These are phyloP conservation scores for Nothocercus julius DNA, from an alignment of 2,113 vertebrate species.

Conservation along the genomic window DNA sequence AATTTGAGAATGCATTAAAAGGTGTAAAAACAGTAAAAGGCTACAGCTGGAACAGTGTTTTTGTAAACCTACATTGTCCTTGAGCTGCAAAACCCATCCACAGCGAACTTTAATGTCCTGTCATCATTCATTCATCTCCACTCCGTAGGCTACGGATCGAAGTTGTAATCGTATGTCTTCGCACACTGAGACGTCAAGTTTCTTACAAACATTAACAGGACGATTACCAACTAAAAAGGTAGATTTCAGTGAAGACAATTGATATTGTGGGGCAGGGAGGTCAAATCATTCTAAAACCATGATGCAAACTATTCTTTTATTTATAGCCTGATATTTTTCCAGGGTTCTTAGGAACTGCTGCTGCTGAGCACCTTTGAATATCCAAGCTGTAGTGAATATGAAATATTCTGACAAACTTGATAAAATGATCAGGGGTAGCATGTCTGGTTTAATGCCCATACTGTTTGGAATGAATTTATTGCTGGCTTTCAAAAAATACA, in stretches of 20 bases:
- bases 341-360: constrained; percentile 36
- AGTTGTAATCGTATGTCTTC: constrained; percentile 99
- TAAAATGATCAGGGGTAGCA: constrained; percentile 26
- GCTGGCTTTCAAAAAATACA: constrained; percentile 13
- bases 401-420: background rate
- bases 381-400: background rate
- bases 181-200: constrained; percentile 99
- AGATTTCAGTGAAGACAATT: constrained; percentile 83
- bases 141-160: constrained; percentile 97
- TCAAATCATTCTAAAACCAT: constrained; percentile 53
- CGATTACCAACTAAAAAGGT: constrained; percentile 99
- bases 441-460: background rate
- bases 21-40: constrained; percentile 37
- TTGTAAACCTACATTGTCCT: constrained; percentile 61
- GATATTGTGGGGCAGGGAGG: constrained; percentile 67
- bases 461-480: constrained; percentile 14
- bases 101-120: constrained; percentile 86
- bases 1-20: constrained; percentile 36
- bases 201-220: constrained; percentile 99
- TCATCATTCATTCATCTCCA: constrained; percentile 97
- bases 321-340: constrained; percentile 5
- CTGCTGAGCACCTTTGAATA: constrained; percentile 45
- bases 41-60: constrained; percentile 38
- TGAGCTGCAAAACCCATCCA: constrained; percentile 66
- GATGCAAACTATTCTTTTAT: constrained; percentile 51